Evolutionary conservation across 2,888 invertebrate species (phyloP).

Genomic region (Pachydiplax longipennis): DNA sequence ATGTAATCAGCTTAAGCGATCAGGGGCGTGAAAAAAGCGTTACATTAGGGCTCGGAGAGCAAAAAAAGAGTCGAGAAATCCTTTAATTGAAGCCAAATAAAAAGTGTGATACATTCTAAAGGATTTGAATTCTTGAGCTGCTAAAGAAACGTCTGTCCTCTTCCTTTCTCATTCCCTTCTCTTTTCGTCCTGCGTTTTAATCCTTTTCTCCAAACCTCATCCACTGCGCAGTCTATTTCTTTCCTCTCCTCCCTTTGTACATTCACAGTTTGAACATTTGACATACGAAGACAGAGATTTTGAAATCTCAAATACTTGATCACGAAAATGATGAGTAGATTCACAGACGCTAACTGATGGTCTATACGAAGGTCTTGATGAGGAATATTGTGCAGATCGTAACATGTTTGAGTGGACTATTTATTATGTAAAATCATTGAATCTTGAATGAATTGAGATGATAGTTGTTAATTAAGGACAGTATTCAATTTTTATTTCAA

Average conservation of each 20-base stretch:
- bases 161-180: neutral
- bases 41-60: neutral
- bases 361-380: no score
- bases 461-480: no score
- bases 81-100: conserved; percentile 41
- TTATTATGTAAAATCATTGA: no score
- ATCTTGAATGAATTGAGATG: no score
- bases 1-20: conserved; percentile 36
- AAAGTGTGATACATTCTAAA: neutral
- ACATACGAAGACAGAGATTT: no score
- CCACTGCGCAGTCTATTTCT: neutral
- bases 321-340: no score
- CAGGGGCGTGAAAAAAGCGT: neutral
- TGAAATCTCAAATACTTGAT: no score
- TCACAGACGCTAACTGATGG: no score
- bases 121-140: conserved; percentile 5
- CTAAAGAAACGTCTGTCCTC: neutral
- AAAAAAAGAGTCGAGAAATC: neutral
- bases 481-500: no score
- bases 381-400: no score
- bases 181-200: neutral
- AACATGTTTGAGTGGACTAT: no score
- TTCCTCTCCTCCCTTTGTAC: neutral
- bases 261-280: no score
- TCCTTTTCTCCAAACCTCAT: neutral